Conservation (phyloP, 2,888 invertebrate genomes). For the Hyposoter dolosus region DNA sequence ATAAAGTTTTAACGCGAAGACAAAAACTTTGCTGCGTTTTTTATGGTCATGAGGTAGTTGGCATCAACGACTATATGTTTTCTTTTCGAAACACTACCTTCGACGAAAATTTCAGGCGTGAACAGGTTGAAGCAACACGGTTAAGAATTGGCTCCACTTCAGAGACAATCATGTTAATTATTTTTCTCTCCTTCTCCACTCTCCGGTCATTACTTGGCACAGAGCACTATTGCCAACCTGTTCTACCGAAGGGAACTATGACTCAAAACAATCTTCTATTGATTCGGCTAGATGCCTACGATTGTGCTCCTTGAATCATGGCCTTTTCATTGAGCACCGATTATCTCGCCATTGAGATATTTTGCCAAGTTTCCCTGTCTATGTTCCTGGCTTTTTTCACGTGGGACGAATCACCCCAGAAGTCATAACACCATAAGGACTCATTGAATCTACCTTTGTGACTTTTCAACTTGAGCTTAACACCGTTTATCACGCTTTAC, state of each 20-base stretch:
- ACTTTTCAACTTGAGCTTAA: not conserved
- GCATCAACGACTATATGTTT: conserved; percentile 1
- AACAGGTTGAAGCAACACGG: conserved; percentile 5
- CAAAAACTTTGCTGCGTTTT: conserved; percentile 12
- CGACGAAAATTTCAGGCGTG: not conserved
- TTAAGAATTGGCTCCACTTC: conserved; percentile 6
- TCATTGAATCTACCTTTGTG: not conserved
- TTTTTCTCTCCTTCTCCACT: not conserved
- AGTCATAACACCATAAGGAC: conserved; percentile 6
- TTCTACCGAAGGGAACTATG: conserved; percentile 14
- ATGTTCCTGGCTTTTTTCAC: not conserved
- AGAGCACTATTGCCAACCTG: conserved; percentile 32
- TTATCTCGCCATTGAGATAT: not conserved
- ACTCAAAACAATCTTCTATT: conserved; percentile 18
- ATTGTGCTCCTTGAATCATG: conserved; percentile 3
- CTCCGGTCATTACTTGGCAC: conserved; percentile 10
- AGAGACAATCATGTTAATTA: conserved; percentile 19
- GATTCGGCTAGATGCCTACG: conserved; percentile 12
- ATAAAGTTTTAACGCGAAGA: not conserved
- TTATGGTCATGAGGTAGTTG: conserved; percentile 16
- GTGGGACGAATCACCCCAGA: conserved; percentile 1
- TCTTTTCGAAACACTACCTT: not conserved
- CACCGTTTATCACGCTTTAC: not conserved
- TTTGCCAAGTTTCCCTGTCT: not conserved
- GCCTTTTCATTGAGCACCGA: not conserved